Percentiles rank a stretch among this genome's conserved stretches.
phyloP scores from a whole-genome alignment of 35 echinoderm and acorn worm genomes.

The Lytechinus variegatus region DNA sequence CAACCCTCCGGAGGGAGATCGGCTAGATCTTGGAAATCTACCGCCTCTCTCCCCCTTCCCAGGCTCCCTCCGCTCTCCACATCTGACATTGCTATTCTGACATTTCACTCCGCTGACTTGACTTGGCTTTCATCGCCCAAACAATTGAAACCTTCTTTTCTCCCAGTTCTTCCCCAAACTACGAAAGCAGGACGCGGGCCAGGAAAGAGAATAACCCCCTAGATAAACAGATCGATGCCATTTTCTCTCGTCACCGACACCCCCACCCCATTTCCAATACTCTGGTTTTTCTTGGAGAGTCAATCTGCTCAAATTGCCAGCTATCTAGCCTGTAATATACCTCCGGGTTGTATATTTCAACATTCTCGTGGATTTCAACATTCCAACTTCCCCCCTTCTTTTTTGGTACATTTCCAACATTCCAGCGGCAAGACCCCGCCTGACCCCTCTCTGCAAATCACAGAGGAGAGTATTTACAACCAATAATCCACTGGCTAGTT shows the following conservation, averaged over 20 bases:
- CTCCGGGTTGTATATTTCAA: background rate
- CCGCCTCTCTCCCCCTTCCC: background rate
- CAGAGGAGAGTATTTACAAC: background rate
- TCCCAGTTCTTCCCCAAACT: background rate
- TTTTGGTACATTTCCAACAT: conserved; percentile 39
- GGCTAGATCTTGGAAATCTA: background rate
- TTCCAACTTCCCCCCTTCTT: background rate
- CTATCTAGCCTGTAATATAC: background rate
- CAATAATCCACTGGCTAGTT: conserved; percentile 20
- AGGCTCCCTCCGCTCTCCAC: background rate
- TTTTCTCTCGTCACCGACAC: background rate
- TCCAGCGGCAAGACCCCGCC: background rate
- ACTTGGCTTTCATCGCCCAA: conserved; percentile 3
- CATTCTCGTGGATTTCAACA: background rate
- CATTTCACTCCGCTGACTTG: background rate
- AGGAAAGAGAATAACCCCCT: conserved; percentile 23
- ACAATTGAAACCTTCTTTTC: conserved; percentile 19
- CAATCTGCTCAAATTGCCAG: background rate
- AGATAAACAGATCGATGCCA: background rate
- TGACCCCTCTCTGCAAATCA: conserved; percentile 43
- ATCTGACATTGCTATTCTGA: conserved; percentile 10
- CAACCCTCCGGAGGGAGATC: background rate
- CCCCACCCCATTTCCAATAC: background rate
- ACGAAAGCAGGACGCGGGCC: background rate
- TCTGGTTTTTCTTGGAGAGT: background rate